These are phyloP conservation scores for Rynchops niger DNA, from an alignment of 2,113 vertebrate species.

Conservation along the genomic window DNA sequence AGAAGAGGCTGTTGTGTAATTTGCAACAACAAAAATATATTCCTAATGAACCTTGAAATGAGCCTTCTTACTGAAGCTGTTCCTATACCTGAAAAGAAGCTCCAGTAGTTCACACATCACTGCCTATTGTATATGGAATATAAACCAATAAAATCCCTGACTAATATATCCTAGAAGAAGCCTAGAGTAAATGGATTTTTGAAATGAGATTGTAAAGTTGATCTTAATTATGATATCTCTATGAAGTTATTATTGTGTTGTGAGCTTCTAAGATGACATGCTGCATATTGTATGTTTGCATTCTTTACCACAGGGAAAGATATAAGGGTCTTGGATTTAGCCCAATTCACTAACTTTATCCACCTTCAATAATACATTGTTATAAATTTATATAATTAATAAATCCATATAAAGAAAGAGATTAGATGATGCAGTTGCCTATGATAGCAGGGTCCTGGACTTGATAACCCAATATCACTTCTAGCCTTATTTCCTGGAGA, in stretches of 20 bases:
- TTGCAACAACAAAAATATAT: constrained; percentile 56
- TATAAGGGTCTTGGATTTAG: not conserved
- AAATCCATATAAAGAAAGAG: not conserved
- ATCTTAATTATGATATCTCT: constrained; percentile 24
- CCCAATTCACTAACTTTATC: not conserved
- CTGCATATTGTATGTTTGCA: not conserved
- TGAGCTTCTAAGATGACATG: not conserved
- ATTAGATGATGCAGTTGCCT: not conserved
- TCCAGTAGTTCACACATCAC: constrained; percentile 9
- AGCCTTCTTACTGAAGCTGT: not conserved
- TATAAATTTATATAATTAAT: not conserved
- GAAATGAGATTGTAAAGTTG: constrained; percentile 38
- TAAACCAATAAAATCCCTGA: constrained; percentile 10
- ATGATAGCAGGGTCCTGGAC: not conserved
- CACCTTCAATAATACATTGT: not conserved
- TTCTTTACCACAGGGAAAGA: not conserved
- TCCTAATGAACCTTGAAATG: constrained; percentile 46
- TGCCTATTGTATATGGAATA: not conserved
- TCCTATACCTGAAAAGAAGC: constrained; percentile 44
- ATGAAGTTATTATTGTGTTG: not conserved
- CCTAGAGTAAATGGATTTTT: constrained; percentile 12
- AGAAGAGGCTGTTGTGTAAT: constrained; percentile 30
- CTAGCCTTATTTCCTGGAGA: not conserved
- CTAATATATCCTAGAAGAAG: not conserved
- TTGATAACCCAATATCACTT: not conserved